Evolutionary conservation across 2,113 vertebrate species (phyloP).

Genomic region (Vimba vimba): DNA sequence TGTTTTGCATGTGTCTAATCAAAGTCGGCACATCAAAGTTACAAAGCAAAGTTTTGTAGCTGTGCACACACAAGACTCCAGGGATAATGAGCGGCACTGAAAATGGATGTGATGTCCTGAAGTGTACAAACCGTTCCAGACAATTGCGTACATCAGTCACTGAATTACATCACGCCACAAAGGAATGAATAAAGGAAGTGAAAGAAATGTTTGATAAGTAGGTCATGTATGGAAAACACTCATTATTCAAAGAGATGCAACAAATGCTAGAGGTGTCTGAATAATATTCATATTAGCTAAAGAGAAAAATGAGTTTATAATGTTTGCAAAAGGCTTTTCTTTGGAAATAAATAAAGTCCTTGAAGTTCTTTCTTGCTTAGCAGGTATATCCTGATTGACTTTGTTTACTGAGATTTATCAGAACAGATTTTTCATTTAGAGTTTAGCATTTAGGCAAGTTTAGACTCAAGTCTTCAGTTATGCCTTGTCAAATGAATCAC

Average conservation of each 20-base stretch:
- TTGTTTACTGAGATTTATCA: not conserved
- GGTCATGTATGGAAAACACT: constrained; percentile 54
- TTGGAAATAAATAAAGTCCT: constrained; percentile 8
- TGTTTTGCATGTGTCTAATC: constrained; percentile 18
- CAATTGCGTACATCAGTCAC: constrained; percentile 60
- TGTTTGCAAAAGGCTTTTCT: not conserved
- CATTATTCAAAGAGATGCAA: constrained; percentile 57
- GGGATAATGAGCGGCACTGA: constrained; percentile 46
- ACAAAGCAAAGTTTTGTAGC: constrained; percentile 41
- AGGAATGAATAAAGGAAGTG: constrained; percentile 56
- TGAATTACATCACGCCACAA: constrained; percentile 66
- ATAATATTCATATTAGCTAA: not conserved
- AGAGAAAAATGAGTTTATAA: not conserved
- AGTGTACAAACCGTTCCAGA: constrained; percentile 58
- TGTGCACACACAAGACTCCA: constrained; percentile 42
- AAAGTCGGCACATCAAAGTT: constrained; percentile 27
- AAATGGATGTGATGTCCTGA: constrained; percentile 51
- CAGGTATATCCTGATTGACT: not conserved
- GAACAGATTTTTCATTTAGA: not conserved
- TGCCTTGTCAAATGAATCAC: constrained; percentile 53
- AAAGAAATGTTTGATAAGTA: constrained; percentile 9
- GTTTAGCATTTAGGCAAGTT: not conserved
- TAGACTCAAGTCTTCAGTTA: not conserved
- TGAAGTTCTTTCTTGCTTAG: not conserved
- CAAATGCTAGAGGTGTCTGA: constrained; percentile 12